Conservation (phyloP, 2,113 vertebrate genomes). For the Mionectes macconnelli region DNA sequence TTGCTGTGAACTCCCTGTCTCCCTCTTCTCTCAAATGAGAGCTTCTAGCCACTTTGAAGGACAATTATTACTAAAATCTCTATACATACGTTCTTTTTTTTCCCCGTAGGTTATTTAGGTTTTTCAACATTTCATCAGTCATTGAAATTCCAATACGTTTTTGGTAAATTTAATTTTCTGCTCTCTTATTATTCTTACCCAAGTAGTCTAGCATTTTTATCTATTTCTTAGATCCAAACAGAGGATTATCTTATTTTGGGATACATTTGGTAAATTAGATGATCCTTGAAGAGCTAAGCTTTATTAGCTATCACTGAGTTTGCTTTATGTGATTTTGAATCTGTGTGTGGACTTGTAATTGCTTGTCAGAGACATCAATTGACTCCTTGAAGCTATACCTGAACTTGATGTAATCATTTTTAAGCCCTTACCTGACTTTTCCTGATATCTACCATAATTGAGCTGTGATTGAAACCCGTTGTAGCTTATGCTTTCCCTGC, state of each 20-base stretch:
- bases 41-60: neutral
- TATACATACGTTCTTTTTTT: neutral
- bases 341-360: slow-evolving; percentile 3
- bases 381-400: slow-evolving; percentile 14
- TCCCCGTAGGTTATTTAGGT: neutral
- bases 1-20: neutral
- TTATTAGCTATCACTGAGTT: neutral
- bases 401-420: slow-evolving; percentile 24
- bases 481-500: neutral
- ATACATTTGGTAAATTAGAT: slow-evolving; percentile 37
- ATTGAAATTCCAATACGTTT: slow-evolving; percentile 1
- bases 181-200: neutral
- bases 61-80: neutral
- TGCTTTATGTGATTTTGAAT: slow-evolving; percentile 42
- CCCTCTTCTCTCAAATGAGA: neutral
- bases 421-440: neutral
- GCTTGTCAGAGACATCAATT: slow-evolving; percentile 20
- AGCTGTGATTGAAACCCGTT: slow-evolving; percentile 13
- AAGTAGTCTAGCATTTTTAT: slow-evolving; percentile 20
- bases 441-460: neutral
- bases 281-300: slow-evolving; percentile 4
- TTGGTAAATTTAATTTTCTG: slow-evolving; percentile 30
- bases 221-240: slow-evolving; percentile 7
- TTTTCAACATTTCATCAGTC: neutral
- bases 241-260: slow-evolving; percentile 29